Base-by-base conservation (phyloP, 30 jellyfish, hydroid and myxozoan genomes). In the Phacellophora camtschatica region DNA sequence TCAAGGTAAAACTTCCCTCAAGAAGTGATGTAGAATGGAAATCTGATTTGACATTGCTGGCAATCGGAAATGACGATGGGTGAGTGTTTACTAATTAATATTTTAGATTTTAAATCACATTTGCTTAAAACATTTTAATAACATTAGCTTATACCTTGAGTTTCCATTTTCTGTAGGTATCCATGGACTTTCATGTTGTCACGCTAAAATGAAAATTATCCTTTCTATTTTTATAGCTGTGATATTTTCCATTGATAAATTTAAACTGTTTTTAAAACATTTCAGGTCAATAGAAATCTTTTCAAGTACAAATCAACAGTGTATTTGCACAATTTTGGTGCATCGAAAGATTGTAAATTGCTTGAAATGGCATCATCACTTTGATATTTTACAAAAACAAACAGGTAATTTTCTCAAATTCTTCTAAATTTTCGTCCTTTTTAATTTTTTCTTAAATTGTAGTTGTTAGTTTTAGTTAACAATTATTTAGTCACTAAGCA, bases 1-100 rank as follows among this genome's bases (percentile, higher is more conserved):
- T 32, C 16, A 18, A 85, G 96, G 90, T 49, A 51, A 75, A 65
- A 18, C 25, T 82, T 4, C 94, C 95, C 3, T 27, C 62, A 9
- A 74, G 96, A 68, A 86, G 89, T 54, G 99, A 93, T 35, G 61
- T 86, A 2, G 82, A 70, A 41, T 93, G 99, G 99, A 67, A 74
- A 22, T 35, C 48, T n/a, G 95, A 81, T 42, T 61, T 68, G n/a
- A 68, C 50, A 2, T 42, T 61, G 69, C 90, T 86, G 25, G 99
- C 97, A 12, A 46, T 93, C 50, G 99, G 97, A 30, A 86, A 86
- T 64, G 99, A 93, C 5, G 95, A 93, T 75, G 99, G 99, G 96
- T 74, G 33, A 62, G 90, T 57, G 11, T 16, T 32, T 20, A 43
- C n/a, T 65, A 35, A 1, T 57, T n/a, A n/a, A n/a, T n/a, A n/a